A percentile compares a stretch with the other conserved stretches of the same genome.
Conservation (phyloP, 2,888 invertebrate species). For the Gari tellinella region DNA sequence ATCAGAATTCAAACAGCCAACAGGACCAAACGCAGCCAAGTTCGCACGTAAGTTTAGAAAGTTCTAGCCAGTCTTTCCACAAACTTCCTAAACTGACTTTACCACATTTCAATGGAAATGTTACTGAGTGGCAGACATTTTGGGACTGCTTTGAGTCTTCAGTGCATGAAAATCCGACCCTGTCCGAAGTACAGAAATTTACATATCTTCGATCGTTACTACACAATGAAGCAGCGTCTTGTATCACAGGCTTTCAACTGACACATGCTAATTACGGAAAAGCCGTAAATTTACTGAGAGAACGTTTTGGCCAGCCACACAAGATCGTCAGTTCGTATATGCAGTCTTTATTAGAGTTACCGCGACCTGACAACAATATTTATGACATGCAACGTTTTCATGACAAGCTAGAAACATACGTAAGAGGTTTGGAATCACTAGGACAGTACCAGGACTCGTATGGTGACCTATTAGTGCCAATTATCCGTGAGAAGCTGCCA, state of each 20-base stretch:
- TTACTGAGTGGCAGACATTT: slow-evolving; percentile 39
- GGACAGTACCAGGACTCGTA: slow-evolving; percentile 26
- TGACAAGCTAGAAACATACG: slow-evolving; percentile 32
- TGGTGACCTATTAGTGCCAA: slow-evolving; percentile 24
- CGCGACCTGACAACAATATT: not conserved
- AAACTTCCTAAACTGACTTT: slow-evolving; percentile 19
- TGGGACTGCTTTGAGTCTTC: slow-evolving; percentile 42
- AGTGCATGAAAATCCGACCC: slow-evolving; percentile 25
- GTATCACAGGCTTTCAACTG: slow-evolving; percentile 32
- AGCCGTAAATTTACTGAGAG: slow-evolving; percentile 5
- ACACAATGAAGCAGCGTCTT: slow-evolving; percentile 16
- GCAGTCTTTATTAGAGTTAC: slow-evolving; percentile 25
- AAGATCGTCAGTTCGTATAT: slow-evolving; percentile 12
- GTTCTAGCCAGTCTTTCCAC: too few relatives aligned
- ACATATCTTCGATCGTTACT: slow-evolving; percentile 34
- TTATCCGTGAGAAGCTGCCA: slow-evolving; percentile 32
- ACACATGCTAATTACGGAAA: slow-evolving; percentile 32
- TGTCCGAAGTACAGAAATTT: slow-evolving; percentile 41
- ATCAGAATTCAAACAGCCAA: too few relatives aligned
- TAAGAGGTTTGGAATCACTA: slow-evolving; percentile 35
- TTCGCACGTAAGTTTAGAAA: too few relatives aligned
- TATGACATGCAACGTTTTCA: slow-evolving; percentile 21
- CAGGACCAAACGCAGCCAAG: too few relatives aligned
- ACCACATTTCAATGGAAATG: slow-evolving; percentile 18
- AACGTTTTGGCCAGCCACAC: slow-evolving; percentile 9